A percentile compares a stretch with the other conserved stretches of the same genome.
Conservation (phyloP, 2,888 invertebrate genomes). For the Scaptodrosophila latifasciaeformis region DNA sequence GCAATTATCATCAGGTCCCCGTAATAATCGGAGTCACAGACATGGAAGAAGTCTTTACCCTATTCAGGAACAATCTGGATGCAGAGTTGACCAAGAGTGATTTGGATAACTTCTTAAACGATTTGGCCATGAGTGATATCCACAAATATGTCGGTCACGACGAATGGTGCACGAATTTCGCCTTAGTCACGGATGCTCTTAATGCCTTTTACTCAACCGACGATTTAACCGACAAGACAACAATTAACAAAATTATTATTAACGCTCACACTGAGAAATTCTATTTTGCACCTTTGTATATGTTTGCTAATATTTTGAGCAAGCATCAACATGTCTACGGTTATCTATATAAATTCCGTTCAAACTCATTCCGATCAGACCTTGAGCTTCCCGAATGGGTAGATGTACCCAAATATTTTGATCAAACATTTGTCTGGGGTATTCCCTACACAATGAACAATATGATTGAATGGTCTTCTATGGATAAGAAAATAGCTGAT, state of each 20-base stretch:
- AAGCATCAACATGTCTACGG: constrained; percentile 79
- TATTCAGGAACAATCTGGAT: constrained; percentile 78
- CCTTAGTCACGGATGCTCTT: constrained; percentile 83
- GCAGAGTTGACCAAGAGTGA: constrained; percentile 77
- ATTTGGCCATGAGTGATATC: constrained; percentile 80
- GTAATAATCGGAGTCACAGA: constrained; percentile 86
- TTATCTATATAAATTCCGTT: constrained; percentile 86
- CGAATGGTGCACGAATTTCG: constrained; percentile 79
- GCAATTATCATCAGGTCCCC: constrained; percentile 81
- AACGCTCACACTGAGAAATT: constrained; percentile 86
- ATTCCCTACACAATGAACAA: constrained; percentile 84
- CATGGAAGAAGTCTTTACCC: constrained; percentile 86
- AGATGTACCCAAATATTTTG: constrained; percentile 87
- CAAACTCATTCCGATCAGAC: constrained; percentile 77
- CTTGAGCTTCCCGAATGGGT: constrained; percentile 85
- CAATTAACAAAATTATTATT: constrained; percentile 80
- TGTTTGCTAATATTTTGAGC: constrained; percentile 81
- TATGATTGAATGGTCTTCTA: constrained; percentile 82
- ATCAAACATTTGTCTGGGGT: constrained; percentile 88
- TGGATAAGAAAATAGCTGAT: constrained; percentile 86
- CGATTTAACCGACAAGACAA: constrained; percentile 79
- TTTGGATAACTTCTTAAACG: constrained; percentile 80
- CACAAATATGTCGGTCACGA: constrained; percentile 76
- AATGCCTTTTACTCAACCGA: constrained; percentile 84
- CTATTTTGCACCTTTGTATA: constrained; percentile 83